Evolutionary conservation across 92 coral and sea anemone genomes (phyloP).

Genomic region (Actinernus sp.): DNA sequence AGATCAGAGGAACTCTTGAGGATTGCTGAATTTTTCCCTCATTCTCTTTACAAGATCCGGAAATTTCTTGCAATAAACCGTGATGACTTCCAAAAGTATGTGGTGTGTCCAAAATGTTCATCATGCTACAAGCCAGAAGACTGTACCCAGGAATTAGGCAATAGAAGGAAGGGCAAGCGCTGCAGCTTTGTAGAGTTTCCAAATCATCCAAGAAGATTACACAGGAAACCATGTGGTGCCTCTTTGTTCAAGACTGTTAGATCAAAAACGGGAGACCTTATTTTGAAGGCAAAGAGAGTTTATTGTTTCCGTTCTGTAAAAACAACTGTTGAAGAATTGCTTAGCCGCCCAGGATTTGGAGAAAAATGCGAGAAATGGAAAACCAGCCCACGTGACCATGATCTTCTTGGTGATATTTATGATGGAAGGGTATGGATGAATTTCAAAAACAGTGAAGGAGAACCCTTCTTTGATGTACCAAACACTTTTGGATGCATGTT

Average conservation of each 20-base stretch:
- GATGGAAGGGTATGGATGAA: constrained; percentile 30
- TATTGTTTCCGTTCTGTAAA: constrained; percentile 33
- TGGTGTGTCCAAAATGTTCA: too few species aligned
- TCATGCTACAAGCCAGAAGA: constrained; percentile 28
- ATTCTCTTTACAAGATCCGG: too few species aligned
- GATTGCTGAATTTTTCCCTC: too few species aligned
- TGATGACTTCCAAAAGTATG: too few species aligned
- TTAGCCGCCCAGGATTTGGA: constrained; percentile 27
- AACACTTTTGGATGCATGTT: constrained; percentile 26
- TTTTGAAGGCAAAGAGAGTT: constrained; percentile 34
- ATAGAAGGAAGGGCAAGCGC: constrained; percentile 18
- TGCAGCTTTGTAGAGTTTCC: constrained; percentile 32
- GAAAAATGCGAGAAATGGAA: constrained; percentile 35
- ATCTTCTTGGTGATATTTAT: constrained; percentile 27
- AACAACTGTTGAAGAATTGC: constrained; percentile 8
- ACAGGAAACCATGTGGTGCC: constrained; percentile 14
- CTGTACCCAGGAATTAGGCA: background rate
- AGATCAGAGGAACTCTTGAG: background rate
- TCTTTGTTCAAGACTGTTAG: constrained; percentile 5
- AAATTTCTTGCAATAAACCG: too few species aligned
- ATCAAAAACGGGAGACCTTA: constrained; percentile 8
- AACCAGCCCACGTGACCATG: constrained; percentile 3
- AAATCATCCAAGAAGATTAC: constrained; percentile 10
- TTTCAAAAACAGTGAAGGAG: constrained; percentile 11
- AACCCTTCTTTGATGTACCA: constrained; percentile 23